Conservation (phyloP, 2,113 vertebrate genomes). For the Nothocercus julius region DNA sequence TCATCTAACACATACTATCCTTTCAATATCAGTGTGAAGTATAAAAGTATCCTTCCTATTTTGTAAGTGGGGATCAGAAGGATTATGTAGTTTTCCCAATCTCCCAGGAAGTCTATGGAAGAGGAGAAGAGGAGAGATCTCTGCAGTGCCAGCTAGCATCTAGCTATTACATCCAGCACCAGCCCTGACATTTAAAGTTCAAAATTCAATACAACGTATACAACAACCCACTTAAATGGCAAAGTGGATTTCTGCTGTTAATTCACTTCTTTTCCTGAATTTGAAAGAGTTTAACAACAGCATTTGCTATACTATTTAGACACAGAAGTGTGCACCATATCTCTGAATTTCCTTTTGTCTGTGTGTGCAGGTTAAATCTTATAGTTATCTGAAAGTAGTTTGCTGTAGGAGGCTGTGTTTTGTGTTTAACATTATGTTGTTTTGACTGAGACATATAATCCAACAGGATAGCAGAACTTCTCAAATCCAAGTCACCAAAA, state of each 20-base stretch:
- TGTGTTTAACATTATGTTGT: not conserved
- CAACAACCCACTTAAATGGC: not conserved
- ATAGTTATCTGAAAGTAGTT: not conserved
- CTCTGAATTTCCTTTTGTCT: not conserved
- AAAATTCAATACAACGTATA: not conserved
- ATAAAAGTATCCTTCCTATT: not conserved
- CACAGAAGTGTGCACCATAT: not conserved
- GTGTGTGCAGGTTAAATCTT: not conserved
- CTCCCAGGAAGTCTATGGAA: not conserved
- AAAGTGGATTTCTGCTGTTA: not conserved
- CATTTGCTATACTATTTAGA: not conserved
- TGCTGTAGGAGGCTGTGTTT: not conserved
- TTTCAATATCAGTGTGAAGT: not conserved
- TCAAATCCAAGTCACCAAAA: not conserved
- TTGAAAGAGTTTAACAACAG: not conserved
- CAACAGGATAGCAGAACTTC: not conserved
- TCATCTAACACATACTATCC: not conserved
- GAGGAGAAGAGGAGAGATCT: not conserved
- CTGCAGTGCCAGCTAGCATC: not conserved
- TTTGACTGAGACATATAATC: not conserved
- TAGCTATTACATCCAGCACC: not conserved
- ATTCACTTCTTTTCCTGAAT: not conserved
- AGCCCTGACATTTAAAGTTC: not conserved
- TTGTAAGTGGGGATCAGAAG: not conserved
- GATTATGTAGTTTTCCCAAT: not conserved